Evolutionary conservation across 1,140 invertebrate genomes (phyloP), one percentile per base, ranked within the genome.

Genomic region (Plectrocnemia conspersa): DNA sequence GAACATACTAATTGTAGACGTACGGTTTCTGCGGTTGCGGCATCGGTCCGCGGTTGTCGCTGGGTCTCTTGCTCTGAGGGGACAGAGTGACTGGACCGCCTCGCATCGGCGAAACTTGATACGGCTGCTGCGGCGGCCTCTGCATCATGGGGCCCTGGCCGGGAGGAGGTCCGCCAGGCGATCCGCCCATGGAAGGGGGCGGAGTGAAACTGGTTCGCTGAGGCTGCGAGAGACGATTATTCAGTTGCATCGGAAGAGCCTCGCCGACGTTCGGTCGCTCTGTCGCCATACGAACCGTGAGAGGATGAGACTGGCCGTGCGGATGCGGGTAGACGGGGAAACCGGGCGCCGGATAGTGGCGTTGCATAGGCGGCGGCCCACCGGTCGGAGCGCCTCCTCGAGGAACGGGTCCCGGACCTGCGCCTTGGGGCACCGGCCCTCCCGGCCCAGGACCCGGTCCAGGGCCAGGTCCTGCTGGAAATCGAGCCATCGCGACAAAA

Each of bases 1-100:
- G 52, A 50, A 65, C 61, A 64, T 60, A 68, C 68, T 66, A 60
- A 49, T 56, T 52, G 18, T 64, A 65, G 48, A 74, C 71, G 67
- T 76, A 82, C 76, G 77, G 77, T 68, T 84, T 84, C 67, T 81
- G 75, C 61, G 64, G 79, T 54, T 78, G 82, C n/a, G 78, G 72
- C 68, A 81, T 75, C 3, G 74, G 73, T 42, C 77, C 75, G 56
- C 83, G 73, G 60, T 74, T 77, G 67, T 83, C 83, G 1, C 73
- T 66, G 5, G 79, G 79, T 33, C 83, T 68, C 68, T 86, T 86
- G 15, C 63, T 61, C 45, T 70, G 71, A 15, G 76, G 73, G 11
- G 75, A 74, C 15, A 75, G 73, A 2, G 74, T 68, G 66, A 80
- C 78, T 11, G 78, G 76, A 1, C 77, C 73, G 56, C 78, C 78